These are phyloP conservation scores for Carlito syrichta DNA, from an alignment of 2,113 vertebrate species.

Conservation along the genomic window DNA sequence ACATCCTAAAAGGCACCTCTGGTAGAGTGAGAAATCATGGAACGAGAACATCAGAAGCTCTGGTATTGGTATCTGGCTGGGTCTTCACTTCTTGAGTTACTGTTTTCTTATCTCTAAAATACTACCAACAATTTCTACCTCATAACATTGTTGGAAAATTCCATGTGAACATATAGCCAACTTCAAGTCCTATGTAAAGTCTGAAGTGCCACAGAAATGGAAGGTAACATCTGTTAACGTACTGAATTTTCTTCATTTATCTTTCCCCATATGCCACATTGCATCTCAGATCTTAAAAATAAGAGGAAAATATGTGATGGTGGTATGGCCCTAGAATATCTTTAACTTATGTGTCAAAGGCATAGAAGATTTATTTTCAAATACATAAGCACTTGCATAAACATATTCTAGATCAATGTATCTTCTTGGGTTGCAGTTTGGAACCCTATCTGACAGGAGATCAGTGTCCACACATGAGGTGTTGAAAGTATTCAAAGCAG, in stretches of 20 bases:
- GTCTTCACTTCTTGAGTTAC: neutral
- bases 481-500: slow-evolving; percentile 51
- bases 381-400: neutral
- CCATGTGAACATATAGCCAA: neutral
- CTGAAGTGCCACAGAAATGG: neutral
- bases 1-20: neutral
- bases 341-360: neutral
- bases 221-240: neutral
- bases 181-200: neutral
- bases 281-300: neutral
- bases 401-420: slow-evolving; percentile 22
- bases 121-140: neutral
- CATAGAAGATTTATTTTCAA: neutral
- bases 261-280: neutral
- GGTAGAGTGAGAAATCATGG: neutral
- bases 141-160: neutral
- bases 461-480: slow-evolving; percentile 4
- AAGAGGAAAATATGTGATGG: neutral
- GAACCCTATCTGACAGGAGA: slow-evolving; percentile 12
- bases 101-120: neutral
- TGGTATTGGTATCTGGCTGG: neutral
- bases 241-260: neutral
- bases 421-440: slow-evolving; percentile 10
- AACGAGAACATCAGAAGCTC: neutral
- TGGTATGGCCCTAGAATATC: neutral